Evolutionary conservation across 2,888 invertebrate genomes (phyloP).

Genomic region (Apoderus coryli): DNA sequence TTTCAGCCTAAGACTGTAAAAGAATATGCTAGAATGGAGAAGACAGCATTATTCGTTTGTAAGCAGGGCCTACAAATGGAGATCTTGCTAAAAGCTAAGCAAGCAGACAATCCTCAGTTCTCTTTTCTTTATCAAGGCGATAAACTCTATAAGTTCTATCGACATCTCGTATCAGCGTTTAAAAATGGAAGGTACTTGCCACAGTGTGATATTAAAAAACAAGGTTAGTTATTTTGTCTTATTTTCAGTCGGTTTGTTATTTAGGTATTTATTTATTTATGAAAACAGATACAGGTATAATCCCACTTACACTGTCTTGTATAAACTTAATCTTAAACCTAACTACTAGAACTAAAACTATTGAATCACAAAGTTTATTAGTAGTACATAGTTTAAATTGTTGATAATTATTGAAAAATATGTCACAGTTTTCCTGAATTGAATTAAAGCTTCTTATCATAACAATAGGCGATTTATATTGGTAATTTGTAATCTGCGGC

Average conservation of each 20-base stretch:
- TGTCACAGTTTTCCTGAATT: too few species aligned
- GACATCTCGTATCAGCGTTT: conserved; percentile 54
- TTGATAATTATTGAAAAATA: too few species aligned
- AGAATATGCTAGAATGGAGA: conserved; percentile 86
- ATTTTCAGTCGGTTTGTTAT: conserved; percentile 4
- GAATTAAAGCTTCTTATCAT: too few species aligned
- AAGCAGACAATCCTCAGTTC: conserved; percentile 85
- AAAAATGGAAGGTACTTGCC: conserved; percentile 47
- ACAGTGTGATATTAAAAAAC: conserved; percentile 18
- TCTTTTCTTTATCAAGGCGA: conserved; percentile 82
- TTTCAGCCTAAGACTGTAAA: conserved; percentile 73
- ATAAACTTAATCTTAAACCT: too few species aligned
- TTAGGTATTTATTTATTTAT: conserved; percentile 6
- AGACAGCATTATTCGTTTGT: conserved; percentile 79
- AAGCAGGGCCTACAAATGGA: conserved; percentile 96
- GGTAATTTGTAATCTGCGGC: too few species aligned
- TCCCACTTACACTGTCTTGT: background rate
- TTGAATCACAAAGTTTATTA: too few species aligned
- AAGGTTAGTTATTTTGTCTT: conserved; percentile 27
- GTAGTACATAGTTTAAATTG: too few species aligned
- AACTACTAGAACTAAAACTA: too few species aligned
- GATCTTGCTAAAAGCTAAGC: conserved; percentile 94
- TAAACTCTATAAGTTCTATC: conserved; percentile 76
- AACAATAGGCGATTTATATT: too few species aligned
- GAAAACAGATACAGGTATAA: background rate